Conservation (phyloP, 2,888 invertebrate genomes). For the Lasioglossum leucozonium region DNA sequence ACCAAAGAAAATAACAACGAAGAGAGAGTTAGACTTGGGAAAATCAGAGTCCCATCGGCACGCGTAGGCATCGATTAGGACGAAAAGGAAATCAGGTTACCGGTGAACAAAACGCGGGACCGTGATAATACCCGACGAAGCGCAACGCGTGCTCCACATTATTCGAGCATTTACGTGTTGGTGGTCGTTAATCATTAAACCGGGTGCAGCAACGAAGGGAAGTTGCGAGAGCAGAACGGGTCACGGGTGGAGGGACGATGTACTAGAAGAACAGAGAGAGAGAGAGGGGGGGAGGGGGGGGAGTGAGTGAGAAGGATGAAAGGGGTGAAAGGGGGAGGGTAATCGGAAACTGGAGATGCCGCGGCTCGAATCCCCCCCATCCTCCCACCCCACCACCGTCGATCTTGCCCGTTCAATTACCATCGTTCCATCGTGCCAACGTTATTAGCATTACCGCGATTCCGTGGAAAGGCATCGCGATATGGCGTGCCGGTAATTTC, state of each 20-base stretch:
- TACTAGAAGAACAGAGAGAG: not conserved
- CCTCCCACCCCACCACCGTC: not conserved
- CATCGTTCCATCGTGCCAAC: constrained; percentile 17
- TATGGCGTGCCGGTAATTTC: constrained; percentile 51
- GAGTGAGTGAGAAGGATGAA: not conserved
- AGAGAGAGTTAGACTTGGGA: not conserved
- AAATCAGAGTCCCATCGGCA: not conserved
- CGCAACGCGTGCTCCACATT: constrained; percentile 34
- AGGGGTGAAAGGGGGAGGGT: not conserved
- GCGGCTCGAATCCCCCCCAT: too few species aligned
- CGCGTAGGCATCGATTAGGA: constrained; percentile 8
- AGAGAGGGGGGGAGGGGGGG: too few species aligned
- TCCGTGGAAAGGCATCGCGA: constrained; percentile 16
- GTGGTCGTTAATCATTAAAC: constrained; percentile 39
- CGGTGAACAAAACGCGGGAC: not conserved
- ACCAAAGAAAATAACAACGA: not conserved
- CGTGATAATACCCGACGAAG: constrained; percentile 19
- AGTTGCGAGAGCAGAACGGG: not conserved
- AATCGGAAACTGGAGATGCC: constrained; percentile 10
- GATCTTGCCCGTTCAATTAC: constrained; percentile 32
- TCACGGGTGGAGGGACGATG: not conserved
- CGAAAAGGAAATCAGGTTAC: not conserved
- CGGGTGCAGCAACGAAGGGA: constrained; percentile 8
- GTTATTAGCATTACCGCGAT: constrained; percentile 49
- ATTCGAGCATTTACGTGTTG: constrained; percentile 37